Evolutionary conservation across 2,888 invertebrate genomes (phyloP).

Genomic region (Euplexia lucipara): DNA sequence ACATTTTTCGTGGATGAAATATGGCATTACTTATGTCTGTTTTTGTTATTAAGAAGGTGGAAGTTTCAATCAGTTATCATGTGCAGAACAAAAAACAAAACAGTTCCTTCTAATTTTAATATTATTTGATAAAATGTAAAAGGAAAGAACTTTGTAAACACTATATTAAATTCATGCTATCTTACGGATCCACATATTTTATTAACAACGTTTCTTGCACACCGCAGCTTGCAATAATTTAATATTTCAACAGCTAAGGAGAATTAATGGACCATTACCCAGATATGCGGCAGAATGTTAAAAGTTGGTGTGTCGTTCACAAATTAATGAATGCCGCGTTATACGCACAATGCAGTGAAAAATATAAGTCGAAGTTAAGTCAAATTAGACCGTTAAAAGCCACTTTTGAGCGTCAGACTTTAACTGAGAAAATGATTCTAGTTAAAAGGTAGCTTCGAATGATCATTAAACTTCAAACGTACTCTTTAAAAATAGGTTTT

Average conservation of each 20-base stretch:
- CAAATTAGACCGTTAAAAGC: no score
- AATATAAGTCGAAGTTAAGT: no score
- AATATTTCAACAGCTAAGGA: constrained; percentile 46
- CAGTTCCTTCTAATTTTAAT: neutral
- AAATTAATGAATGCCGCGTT: constrained; percentile 30
- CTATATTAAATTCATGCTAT: constrained; percentile 1
- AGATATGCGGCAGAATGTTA: constrained; percentile 23
- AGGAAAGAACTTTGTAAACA: constrained; percentile 5
- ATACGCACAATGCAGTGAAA: neutral
- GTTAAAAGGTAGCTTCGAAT: no score
- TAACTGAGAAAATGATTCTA: no score
- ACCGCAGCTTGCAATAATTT: constrained; percentile 21
- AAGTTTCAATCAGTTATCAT: neutral
- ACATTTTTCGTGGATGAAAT: no score
- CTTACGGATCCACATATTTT: constrained; percentile 20
- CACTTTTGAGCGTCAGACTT: no score
- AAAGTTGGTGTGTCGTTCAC: constrained; percentile 39
- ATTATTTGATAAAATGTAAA: neutral
- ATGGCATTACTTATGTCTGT: no score
- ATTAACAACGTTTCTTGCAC: constrained; percentile 14
- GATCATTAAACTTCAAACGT: no score
- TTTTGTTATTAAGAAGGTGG: neutral
- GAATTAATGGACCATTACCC: constrained; percentile 49
- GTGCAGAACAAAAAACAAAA: neutral
- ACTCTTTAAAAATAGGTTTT: no score